A percentile compares a stretch with the other conserved stretches of the same genome.
Evolutionary conservation across 2,797 vertebrate genomes (phyloP).

Genomic region (Muscicapa comitata): DNA sequence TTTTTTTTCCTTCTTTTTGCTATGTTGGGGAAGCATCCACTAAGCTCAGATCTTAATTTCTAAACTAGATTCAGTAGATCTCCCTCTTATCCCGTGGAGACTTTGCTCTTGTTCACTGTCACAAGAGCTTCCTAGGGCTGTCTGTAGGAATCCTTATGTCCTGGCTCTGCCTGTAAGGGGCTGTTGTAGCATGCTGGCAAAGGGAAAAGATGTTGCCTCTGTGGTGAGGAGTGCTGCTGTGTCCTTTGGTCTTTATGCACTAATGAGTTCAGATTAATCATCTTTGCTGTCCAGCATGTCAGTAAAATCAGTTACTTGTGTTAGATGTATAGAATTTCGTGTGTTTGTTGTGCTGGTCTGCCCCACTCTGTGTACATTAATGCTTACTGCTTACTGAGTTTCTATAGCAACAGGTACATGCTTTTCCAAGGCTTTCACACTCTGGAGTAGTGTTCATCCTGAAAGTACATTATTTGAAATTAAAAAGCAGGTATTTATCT

Average conservation of each 20-base stretch:
- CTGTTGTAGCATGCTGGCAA: neutral
- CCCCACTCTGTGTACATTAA: neutral
- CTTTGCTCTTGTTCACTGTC: neutral
- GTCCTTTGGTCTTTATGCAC: neutral
- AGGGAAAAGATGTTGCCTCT: constrained; percentile 1
- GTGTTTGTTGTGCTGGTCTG: neutral
- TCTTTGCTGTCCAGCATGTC: neutral
- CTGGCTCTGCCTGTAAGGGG: neutral
- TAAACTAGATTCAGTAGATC: neutral
- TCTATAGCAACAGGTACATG: neutral
- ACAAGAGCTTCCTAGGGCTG: neutral
- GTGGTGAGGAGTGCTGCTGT: neutral
- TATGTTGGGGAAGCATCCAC: neutral
- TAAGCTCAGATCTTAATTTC: neutral
- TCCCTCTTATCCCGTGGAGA: fast-evolving
- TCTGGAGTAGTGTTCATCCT: constrained; percentile 15
- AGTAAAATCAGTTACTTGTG: neutral
- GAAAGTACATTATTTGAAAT: neutral
- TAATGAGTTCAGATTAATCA: constrained; percentile 19
- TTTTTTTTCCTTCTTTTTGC: no score
- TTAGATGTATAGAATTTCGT: neutral
- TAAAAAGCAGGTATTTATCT: neutral
- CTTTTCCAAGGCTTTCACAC: neutral
- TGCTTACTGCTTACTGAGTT: neutral
- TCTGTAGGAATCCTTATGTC: neutral